A percentile compares a stretch with the other conserved stretches of the same genome.
These are phyloP conservation scores for Pandemis corylana DNA, from an alignment of 2,888 invertebrate genomes.

Conservation along the genomic window DNA sequence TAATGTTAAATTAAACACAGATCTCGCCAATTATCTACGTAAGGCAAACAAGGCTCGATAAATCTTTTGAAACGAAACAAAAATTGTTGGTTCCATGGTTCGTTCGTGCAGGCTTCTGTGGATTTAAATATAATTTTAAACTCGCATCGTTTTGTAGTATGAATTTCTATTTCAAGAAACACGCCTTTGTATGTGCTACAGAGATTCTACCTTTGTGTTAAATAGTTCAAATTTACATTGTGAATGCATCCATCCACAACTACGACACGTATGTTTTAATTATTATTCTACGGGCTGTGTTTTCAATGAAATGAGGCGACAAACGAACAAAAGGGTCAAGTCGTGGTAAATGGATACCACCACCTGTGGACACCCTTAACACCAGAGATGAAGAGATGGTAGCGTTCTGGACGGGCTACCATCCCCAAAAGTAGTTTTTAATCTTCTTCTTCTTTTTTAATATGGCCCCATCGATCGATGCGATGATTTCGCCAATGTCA, in stretches of 20 bases:
- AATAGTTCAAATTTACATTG: neutral
- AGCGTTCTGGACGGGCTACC: no score
- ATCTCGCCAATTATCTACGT: neutral
- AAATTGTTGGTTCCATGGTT: neutral
- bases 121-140: neutral
- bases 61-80: neutral
- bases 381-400: no score
- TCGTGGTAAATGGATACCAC: no score
- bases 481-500: no score
- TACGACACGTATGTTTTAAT: neutral
- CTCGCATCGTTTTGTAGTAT: neutral
- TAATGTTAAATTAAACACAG: conserved; percentile 9
- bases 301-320: neutral
- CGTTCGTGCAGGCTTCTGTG: neutral
- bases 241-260: neutral
- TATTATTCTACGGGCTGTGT: neutral
- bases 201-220: neutral
- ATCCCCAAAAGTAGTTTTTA: no score
- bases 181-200: neutral
- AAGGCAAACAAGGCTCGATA: neutral
- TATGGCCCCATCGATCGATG: no score
- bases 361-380: no score
- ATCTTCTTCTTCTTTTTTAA: no score
- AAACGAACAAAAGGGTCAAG: no score
- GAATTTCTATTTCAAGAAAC: neutral